These are phyloP conservation scores for Himantopus leucocephalus DNA, from an alignment of 2,113 vertebrate species.

Conservation along the genomic window DNA sequence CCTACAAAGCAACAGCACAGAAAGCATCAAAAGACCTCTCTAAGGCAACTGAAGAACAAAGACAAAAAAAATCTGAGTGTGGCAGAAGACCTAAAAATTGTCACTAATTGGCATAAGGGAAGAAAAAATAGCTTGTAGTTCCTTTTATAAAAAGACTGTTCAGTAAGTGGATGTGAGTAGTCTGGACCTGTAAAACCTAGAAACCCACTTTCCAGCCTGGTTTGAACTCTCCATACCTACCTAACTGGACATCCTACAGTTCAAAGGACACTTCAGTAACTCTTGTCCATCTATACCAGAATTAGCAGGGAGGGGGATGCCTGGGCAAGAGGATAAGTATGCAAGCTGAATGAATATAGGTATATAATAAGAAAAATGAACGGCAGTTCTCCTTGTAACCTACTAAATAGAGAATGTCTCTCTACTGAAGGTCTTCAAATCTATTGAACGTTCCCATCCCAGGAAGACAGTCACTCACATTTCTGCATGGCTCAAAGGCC, in stretches of 20 bases:
- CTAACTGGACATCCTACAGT: neutral
- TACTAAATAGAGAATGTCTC: neutral
- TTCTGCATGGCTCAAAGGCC: neutral
- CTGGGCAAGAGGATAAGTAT: neutral
- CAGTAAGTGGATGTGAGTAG: neutral
- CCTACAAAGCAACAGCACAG: neutral
- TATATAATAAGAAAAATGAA: neutral
- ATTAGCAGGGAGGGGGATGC: neutral
- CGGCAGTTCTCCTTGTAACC: neutral
- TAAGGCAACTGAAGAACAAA: slow-evolving; percentile 17
- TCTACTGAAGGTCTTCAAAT: neutral
- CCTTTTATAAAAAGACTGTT: neutral
- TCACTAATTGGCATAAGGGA: neutral
- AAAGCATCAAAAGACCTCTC: neutral
- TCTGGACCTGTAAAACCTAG: neutral
- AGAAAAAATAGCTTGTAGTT: neutral
- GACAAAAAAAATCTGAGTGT: neutral
- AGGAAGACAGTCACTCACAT: neutral
- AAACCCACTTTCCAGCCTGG: neutral
- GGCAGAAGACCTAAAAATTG: slow-evolving; percentile 14
- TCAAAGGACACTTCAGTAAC: neutral
- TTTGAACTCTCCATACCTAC: neutral
- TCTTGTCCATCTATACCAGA: neutral
- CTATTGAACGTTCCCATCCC: accelerated
- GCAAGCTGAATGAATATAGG: neutral